These are phyloP conservation scores for Nyctibius bracteatus DNA, from an alignment of 2,113 vertebrate genomes.

Conservation along the genomic window DNA sequence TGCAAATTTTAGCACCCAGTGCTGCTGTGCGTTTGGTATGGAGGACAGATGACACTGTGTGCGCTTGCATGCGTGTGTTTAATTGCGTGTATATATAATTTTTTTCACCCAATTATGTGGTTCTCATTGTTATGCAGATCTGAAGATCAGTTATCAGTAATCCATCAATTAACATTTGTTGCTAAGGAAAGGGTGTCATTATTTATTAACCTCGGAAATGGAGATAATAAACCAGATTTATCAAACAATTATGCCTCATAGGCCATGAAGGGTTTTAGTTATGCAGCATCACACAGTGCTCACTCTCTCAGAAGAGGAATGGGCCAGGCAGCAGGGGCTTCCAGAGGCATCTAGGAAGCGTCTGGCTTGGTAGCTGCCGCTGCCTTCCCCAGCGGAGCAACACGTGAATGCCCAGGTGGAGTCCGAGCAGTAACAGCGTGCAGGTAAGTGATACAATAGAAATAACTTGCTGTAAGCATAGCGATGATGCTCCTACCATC, in stretches of 20 bases:
- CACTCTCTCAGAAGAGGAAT: neutral
- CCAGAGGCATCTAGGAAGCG: neutral
- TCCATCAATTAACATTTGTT: neutral
- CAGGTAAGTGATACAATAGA: fast-evolving
- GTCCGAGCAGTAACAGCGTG: fast-evolving
- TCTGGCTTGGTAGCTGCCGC: neutral
- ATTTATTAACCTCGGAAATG: neutral
- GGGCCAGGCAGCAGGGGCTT: neutral
- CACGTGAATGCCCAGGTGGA: neutral
- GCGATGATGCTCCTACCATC: neutral
- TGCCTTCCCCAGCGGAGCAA: neutral
- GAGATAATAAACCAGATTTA: neutral
- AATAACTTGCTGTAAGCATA: neutral
- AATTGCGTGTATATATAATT: neutral
- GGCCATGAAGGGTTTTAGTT: neutral
- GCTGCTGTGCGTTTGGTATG: neutral
- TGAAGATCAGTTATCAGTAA: neutral
- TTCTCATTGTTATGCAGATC: neutral
- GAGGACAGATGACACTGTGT: neutral
- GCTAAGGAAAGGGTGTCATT: neutral
- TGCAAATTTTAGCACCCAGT: constrained; percentile 6
- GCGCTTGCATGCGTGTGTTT: neutral
- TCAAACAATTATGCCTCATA: neutral
- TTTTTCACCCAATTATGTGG: neutral
- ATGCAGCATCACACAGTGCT: neutral